Conservation (phyloP, 2,113 vertebrate species). For the Varanus komodoensis region DNA sequence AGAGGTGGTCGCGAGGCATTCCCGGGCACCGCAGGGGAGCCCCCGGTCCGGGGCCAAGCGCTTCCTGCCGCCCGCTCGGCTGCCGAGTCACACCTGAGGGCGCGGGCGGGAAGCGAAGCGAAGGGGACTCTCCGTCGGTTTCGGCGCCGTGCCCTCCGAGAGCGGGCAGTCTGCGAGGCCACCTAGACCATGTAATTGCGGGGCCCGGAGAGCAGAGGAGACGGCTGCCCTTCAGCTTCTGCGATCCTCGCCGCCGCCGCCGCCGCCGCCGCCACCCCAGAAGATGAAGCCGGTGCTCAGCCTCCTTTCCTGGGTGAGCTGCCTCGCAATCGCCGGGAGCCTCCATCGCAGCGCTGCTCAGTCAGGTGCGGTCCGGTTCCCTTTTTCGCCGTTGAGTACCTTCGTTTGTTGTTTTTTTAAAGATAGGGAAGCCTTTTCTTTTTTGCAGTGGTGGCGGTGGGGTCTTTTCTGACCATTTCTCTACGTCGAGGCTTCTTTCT, state of each 20-base stretch:
- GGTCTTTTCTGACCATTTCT: not conserved
- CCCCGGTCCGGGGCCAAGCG: not conserved
- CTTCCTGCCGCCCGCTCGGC: not conserved
- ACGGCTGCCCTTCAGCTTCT: not conserved
- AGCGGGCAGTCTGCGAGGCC: not conserved
- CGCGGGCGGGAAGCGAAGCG: too few relatives aligned
- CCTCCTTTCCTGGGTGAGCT: constrained; percentile 81
- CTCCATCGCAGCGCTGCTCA: constrained; percentile 83
- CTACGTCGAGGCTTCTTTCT: not conserved
- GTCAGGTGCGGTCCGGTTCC: constrained; percentile 85
- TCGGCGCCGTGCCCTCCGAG: not conserved
- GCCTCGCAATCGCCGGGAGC: constrained; percentile 79
- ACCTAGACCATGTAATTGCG: constrained; percentile 38
- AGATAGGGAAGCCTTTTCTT: not conserved
- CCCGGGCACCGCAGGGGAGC: not conserved
- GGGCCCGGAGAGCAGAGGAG: not conserved
- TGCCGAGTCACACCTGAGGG: not conserved
- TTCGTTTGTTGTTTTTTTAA: too few relatives aligned
- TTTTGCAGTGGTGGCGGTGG: not conserved
- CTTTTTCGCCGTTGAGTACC: not conserved
- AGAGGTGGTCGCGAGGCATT: not conserved
- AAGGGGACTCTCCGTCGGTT: not conserved
- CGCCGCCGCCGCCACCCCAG: not conserved
- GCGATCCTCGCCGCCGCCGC: not conserved
- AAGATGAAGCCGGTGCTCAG: constrained; percentile 70